Evolutionary conservation across 2,113 vertebrate genomes (phyloP).

Genomic region (Lontra canadensis): DNA sequence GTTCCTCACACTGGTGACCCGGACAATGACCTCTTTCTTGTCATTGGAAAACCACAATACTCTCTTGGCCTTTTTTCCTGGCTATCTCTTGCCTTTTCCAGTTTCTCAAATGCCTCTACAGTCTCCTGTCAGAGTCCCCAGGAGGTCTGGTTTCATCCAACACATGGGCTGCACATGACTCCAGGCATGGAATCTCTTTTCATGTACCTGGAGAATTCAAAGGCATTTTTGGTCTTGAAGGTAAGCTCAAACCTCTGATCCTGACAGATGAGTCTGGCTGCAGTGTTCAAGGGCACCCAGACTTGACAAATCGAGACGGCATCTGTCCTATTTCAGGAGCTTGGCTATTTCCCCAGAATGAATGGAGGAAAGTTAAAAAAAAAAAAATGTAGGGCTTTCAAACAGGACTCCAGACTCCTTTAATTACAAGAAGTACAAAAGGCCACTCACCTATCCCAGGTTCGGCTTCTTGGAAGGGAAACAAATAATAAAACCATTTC

Average conservation of each 20-base stretch:
- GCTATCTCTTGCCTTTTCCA: not conserved
- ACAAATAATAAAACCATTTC: not conserved
- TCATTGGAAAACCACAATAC: not conserved
- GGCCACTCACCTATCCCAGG: not conserved
- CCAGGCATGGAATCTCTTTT: not conserved
- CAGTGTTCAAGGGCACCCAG: not conserved
- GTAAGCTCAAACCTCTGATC: not conserved
- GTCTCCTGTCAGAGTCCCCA: not conserved
- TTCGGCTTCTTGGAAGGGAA: not conserved
- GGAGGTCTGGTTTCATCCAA: not conserved
- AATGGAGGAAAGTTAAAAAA: not conserved
- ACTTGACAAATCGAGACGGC: not conserved
- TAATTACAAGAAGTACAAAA: not conserved
- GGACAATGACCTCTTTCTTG: not conserved
- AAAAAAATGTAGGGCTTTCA: not conserved
- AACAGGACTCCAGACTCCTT: not conserved
- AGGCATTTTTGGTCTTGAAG: conserved; percentile 30
- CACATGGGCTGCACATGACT: not conserved
- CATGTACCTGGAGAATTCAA: not conserved
- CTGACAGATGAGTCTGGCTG: not conserved
- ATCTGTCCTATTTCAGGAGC: not conserved
- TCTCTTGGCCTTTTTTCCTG: not conserved
- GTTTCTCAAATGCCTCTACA: not conserved
- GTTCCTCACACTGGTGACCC: not conserved
- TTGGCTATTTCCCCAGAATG: conserved; percentile 19